Evolutionary conservation across 2,113 vertebrate species (phyloP), one percentile per base, ranked within the genome.

Genomic region (Oenanthe melanoleuca): DNA sequence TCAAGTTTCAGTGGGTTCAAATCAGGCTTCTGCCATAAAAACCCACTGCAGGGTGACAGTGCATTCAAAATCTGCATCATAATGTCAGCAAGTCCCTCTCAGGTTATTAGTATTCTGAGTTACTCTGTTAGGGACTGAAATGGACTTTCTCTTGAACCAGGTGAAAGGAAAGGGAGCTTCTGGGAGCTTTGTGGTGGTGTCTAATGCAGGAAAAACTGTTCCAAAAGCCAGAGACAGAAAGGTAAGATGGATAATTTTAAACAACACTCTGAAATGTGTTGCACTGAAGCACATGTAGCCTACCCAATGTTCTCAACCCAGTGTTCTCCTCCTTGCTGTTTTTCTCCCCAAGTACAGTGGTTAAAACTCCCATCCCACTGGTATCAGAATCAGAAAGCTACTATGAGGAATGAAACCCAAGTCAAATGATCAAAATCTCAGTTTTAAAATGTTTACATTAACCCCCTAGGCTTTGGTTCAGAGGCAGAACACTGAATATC

Each of bases 131-230:
- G 78, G 64, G 72, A 86, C 71, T 97, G 29, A 93, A 93, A 61
- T 19, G 23, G 20, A 49, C 57, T 93, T 94, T 90, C 20, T 92
- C 75, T 83, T 4, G 0, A 70, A 84, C 75, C 91, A 98, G 98
- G 98, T 99, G 71, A 99, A 99, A 97, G 99, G 99, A 64, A 99
- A 99, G 96, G 99, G 99, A 83, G 99, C 99, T 61, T 99, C 99
- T 53, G 99, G 99, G 56, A 99, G 99, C 93, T 99, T 99, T 74
- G 88, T 98, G 63, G 98, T 99, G 49, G 98, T 98, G 71, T 97
- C 98, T 47, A 98, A 97, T 92, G 95, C 98, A 95, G 98, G 98
- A 81, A 99, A 99, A 98, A 93, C 96, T 23, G 70, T 98, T 53
- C 96, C 97, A 23, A 98, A 98, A 93, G 77, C 98, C 71, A 97